Evolutionary conservation across 2,888 invertebrate species (phyloP), one percentile per base, ranked within the genome.

Genomic region (Melieria crassipennis): DNA sequence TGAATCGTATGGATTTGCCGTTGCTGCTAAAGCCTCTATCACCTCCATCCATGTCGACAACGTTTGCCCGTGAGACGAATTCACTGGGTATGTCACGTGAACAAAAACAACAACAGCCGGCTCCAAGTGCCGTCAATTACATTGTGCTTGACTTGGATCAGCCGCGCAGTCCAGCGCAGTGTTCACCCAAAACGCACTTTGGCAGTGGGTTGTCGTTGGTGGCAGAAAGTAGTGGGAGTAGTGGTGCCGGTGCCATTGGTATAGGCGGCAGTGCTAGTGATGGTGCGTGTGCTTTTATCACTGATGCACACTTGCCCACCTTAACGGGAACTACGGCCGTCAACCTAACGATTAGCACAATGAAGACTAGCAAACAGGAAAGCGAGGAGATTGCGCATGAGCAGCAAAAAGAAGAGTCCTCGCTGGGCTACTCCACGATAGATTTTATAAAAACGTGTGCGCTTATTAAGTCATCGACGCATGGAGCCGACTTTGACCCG

Each of bases 361-460:
- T 72, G 43, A 58, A 16, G 64, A 75, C 58, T 58, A 67, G 42
- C 63, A 61, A 65, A 61, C 68, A 11, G 70, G 65, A 16, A 43
- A 65, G 13, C 60, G 67, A 52, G 52, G 13, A 52, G 45, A 9
- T 52, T 13, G 67, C 50, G 7, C 48, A 58, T n/a, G 16, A 46
- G 13, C 69, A 69, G 50, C 69, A 60, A n/a, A 69, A 75, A 71
- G 74, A 70, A 50, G 78, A 78, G 52, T 74, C 75, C 13, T 78
- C 81, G 0, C 80, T 79, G 0, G 84, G 83, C 45, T 83, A 83
- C 55, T 84, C 84, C 6, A 82, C 94, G 1, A 98, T 98, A 79
- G 98, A 98, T 88, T 97, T 98, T 86, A 93, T 96, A 80, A 95
- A 94, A 88, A 98, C 98, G 0, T 93, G 93, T 68, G 97, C 97